These are phyloP conservation scores for Heliconius congener DNA, from an alignment of 1,140 invertebrate species.

Conservation along the genomic window DNA sequence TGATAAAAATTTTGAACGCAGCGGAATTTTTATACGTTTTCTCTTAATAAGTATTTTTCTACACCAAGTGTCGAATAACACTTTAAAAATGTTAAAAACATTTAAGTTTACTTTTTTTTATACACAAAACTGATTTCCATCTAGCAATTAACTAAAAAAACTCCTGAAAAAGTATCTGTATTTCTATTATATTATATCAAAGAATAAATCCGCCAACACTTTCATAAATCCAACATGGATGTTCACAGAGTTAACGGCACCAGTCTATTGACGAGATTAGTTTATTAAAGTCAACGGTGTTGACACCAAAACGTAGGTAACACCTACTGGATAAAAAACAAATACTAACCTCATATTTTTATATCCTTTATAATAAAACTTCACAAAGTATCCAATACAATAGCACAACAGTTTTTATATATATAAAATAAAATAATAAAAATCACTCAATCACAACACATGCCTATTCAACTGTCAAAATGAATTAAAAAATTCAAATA, in stretches of 20 bases:
- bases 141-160: background rate
- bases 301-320: slow-evolving; percentile 10
- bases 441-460: slow-evolving; percentile 40
- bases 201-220: slow-evolving; percentile 27
- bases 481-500: slow-evolving; percentile 32
- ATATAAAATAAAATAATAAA: background rate
- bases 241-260: slow-evolving; percentile 51
- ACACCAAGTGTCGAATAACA: too few species aligned
- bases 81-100: too few species aligned
- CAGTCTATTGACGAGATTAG: slow-evolving; percentile 33
- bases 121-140: too few species aligned
- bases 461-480: slow-evolving; percentile 40
- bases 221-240: slow-evolving; percentile 42
- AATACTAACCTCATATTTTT: slow-evolving; percentile 46
- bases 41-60: too few species aligned
- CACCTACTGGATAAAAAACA: background rate
- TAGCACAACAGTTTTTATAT: background rate
- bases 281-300: slow-evolving; percentile 25
- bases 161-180: slow-evolving; percentile 11
- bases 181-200: slow-evolving; percentile 29
- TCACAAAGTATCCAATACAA: background rate
- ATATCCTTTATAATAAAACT: slow-evolving; percentile 36
- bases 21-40: too few species aligned
- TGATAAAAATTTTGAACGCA: too few species aligned
- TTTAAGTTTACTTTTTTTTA: too few species aligned